phyloP scores from a whole-genome alignment of 2,888 invertebrate genomes.

The Ernsta delagoae region DNA sequence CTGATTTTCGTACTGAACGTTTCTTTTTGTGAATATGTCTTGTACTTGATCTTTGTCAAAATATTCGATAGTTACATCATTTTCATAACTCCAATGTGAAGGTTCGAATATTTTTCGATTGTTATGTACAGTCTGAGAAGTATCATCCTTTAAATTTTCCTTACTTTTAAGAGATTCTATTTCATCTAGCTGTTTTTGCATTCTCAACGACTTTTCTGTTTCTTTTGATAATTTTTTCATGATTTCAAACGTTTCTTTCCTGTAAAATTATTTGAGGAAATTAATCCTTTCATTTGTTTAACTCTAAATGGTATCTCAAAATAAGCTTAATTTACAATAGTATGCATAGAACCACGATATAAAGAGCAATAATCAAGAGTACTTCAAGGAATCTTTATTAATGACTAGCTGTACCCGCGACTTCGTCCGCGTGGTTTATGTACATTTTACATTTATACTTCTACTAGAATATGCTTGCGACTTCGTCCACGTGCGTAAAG shows the following conservation, averaged over 20 bases:
- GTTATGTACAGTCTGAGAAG: neutral
- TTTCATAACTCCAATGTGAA: neutral
- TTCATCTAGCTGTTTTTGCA: conserved; percentile 65
- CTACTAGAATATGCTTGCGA: too few species aligned
- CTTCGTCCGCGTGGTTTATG: too few species aligned
- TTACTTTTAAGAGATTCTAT: conserved; percentile 51
- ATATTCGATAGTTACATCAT: conserved; percentile 53
- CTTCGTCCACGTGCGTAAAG: too few species aligned
- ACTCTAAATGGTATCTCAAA: too few species aligned
- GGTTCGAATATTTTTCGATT: neutral
- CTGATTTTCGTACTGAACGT: conserved; percentile 62
- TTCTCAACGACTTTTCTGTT: conserved; percentile 62
- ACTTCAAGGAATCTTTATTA: too few species aligned
- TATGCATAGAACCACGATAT: too few species aligned
- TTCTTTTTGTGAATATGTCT: conserved; percentile 52
- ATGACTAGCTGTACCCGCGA: too few species aligned
- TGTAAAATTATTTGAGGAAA: conserved; percentile 42
- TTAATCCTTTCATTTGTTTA: neutral
- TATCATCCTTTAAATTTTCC: conserved; percentile 21
- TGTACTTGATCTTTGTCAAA: conserved; percentile 57
- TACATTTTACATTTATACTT: too few species aligned
- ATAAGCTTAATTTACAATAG: too few species aligned
- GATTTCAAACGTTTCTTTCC: conserved; percentile 74
- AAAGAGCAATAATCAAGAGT: too few species aligned
- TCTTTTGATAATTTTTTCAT: conserved; percentile 67